These are phyloP conservation scores for Adelges cooleyi DNA, from an alignment of 1,140 invertebrate genomes.

Conservation along the genomic window DNA sequence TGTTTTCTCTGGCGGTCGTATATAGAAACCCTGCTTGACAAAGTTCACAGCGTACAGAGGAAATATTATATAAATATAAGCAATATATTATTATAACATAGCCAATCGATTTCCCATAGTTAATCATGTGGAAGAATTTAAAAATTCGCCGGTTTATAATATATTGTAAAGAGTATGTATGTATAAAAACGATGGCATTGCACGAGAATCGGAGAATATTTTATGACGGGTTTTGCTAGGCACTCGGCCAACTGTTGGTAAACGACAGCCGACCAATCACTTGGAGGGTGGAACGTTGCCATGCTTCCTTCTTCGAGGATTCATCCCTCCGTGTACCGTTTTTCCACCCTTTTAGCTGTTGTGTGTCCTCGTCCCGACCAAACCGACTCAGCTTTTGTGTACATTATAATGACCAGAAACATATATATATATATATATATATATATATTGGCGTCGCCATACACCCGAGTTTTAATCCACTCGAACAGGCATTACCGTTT, in stretches of 20 bases:
- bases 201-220: constrained; percentile 8
- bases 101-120: neutral
- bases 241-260: constrained; percentile 25
- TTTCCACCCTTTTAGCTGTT: too few species aligned
- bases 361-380: too few species aligned
- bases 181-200: too few species aligned
- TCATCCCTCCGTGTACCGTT: too few species aligned
- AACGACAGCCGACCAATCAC: constrained; percentile 27
- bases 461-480: too few species aligned
- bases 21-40: too few species aligned
- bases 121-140: neutral
- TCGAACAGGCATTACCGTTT: too few species aligned
- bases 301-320: neutral
- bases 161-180: too few species aligned
- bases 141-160: neutral
- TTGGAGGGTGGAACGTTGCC: constrained; percentile 27
- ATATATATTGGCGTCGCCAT: too few species aligned
- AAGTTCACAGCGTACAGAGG: neutral
- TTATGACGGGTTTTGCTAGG: constrained; percentile 16
- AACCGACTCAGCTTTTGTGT: too few species aligned
- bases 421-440: too few species aligned
- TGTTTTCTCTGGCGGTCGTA: neutral
- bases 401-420: too few species aligned
- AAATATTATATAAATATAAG: neutral
- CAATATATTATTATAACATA: neutral